Evolutionary conservation across 2,797 vertebrate genomes (phyloP).

Genomic region (Coreius guichenoti): DNA sequence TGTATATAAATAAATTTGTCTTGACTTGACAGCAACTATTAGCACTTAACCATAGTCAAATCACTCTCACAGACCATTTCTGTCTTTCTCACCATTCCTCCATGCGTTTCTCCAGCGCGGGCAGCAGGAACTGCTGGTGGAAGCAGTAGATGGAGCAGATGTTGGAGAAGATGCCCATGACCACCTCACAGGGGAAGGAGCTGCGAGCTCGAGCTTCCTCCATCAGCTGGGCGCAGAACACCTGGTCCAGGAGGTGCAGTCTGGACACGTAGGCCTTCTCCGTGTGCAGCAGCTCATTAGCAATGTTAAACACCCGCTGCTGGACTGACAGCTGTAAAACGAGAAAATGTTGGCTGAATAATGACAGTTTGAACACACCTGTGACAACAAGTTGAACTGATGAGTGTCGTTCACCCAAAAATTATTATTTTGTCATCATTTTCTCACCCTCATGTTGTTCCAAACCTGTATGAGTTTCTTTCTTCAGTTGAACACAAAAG

Average conservation of each 20-base stretch:
- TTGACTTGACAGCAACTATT: not conserved
- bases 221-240: conserved; percentile 87
- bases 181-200: conserved; percentile 88
- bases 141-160: conserved; percentile 94
- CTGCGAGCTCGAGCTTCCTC: conserved; percentile 87
- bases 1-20: not conserved
- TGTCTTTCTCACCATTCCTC: conserved; percentile 85
- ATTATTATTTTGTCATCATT: no score
- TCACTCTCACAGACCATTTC: not conserved
- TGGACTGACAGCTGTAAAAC: conserved; percentile 82
- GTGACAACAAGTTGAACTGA: not conserved
- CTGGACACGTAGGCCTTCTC: conserved; percentile 90
- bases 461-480: no score
- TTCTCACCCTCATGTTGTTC: no score
- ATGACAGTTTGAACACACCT: conserved; percentile 3
- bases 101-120: conserved; percentile 92
- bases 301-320: conserved; percentile 91
- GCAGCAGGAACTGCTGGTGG: conserved; percentile 92
- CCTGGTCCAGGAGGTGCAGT: conserved; percentile 91
- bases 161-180: conserved; percentile 92
- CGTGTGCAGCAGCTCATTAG: conserved; percentile 90
- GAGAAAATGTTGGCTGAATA: not conserved
- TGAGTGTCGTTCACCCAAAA: no score
- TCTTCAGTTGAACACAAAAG: no score
- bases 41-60: not conserved